Percentiles rank a stretch among this genome's conserved stretches.
phyloP scores from a whole-genome alignment of 2,797 vertebrate genomes.

The Saguinus oedipus region DNA sequence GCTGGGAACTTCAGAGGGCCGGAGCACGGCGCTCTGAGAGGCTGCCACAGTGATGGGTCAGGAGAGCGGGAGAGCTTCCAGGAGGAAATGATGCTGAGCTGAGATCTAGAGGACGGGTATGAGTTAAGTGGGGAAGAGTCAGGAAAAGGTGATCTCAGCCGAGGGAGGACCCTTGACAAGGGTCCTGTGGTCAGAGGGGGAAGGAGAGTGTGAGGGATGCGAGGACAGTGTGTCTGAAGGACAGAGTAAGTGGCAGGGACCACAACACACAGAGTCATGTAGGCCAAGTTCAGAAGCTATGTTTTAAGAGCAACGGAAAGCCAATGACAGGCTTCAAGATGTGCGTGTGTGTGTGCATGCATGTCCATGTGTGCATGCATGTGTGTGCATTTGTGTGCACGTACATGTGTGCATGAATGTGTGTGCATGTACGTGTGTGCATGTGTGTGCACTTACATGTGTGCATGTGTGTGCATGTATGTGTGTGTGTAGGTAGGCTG shows the following conservation, averaged over 20 bases:
- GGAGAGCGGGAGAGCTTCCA: not conserved
- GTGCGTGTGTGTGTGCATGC: too few relatives aligned
- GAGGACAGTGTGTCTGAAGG: not conserved
- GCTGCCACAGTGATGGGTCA: not conserved
- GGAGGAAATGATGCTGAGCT: not conserved
- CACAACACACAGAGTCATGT: rapidly evolving
- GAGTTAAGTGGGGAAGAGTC: rapidly evolving
- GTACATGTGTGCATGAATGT: too few relatives aligned
- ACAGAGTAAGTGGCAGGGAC: not conserved
- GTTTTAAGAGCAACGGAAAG: not conserved
- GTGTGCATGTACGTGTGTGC: rapidly evolving
- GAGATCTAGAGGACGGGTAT: not conserved
- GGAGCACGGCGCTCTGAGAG: too few relatives aligned
- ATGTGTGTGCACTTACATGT: too few relatives aligned
- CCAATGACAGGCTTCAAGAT: not conserved
- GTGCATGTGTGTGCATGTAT: rapidly evolving
- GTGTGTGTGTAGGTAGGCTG: not conserved
- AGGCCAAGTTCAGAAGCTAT: not conserved
- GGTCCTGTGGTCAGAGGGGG: not conserved
- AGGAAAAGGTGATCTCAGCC: not conserved
- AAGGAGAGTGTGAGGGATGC: not conserved
- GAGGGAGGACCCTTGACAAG: not conserved
- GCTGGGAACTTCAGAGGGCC: too few relatives aligned
- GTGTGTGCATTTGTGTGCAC: not conserved
- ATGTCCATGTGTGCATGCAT: too few relatives aligned